phyloP scores from a whole-genome alignment of 2,797 vertebrate genomes.

The Streptopelia turtur region DNA sequence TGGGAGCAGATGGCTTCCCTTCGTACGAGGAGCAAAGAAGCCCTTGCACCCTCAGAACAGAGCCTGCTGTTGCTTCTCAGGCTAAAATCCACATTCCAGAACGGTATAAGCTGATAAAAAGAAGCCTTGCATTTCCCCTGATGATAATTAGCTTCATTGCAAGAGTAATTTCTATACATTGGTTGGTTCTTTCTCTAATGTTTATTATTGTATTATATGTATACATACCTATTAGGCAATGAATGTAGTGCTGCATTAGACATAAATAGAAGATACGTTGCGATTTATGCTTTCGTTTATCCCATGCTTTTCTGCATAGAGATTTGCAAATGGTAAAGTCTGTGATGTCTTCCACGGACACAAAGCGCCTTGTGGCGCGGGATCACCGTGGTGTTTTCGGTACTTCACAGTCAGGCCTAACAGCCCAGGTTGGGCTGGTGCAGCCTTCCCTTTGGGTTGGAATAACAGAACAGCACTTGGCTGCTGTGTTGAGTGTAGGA shows the following conservation, averaged over 20 bases:
- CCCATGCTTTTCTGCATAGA: background rate
- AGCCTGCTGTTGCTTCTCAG: constrained; percentile 22
- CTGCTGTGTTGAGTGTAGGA: background rate
- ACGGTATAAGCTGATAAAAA: constrained; percentile 9
- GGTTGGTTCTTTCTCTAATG: background rate
- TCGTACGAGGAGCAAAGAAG: constrained; percentile 33
- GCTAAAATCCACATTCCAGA: constrained; percentile 28
- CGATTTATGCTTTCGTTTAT: background rate
- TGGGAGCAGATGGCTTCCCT: constrained; percentile 52
- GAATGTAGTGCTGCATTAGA: background rate
- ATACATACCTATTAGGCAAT: background rate
- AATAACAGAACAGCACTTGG: background rate
- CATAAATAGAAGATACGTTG: background rate
- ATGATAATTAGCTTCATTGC: constrained; percentile 6
- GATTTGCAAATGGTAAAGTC: background rate
- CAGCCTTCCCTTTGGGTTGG: background rate
- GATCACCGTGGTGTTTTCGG: background rate
- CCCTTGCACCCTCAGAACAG: constrained; percentile 25
- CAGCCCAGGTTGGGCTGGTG: background rate
- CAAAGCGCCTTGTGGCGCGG: background rate
- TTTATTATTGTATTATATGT: background rate
- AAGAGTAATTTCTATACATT: background rate
- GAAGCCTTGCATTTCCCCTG: background rate
- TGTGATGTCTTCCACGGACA: background rate
- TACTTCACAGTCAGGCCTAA: background rate